Conservation (phyloP, 2,113 vertebrate species). For the Perognathus longimembris region DNA sequence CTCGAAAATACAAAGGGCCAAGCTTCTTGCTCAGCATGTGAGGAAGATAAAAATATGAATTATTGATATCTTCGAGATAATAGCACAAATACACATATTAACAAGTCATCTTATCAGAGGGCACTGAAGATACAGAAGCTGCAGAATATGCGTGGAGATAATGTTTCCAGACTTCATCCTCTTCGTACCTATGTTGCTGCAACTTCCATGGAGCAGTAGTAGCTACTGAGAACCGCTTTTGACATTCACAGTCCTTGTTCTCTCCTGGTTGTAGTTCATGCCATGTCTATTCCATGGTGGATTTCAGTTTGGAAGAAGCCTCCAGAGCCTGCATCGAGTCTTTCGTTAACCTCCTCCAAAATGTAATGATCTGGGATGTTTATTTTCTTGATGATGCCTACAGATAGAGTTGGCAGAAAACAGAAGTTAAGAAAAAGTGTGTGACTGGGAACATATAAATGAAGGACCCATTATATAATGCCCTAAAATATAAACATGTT, state of each 20-base stretch:
- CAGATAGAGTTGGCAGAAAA: conserved; percentile 62
- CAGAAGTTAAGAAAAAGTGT: conserved; percentile 19
- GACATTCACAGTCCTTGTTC: not conserved
- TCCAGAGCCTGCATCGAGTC: conserved; percentile 67
- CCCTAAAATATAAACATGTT: not conserved
- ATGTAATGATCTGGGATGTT: conserved; percentile 80
- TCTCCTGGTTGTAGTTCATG: conserved; percentile 19
- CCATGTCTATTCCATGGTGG: conserved; percentile 30
- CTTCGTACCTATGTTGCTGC: not conserved
- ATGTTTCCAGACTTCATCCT: not conserved
- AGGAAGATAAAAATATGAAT: not conserved
- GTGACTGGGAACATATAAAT: not conserved
- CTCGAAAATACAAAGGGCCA: not conserved
- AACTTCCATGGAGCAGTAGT: not conserved
- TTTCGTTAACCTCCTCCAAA: conserved; percentile 83
- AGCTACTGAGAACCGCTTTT: not conserved
- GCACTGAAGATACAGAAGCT: not conserved
- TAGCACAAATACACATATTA: not conserved
- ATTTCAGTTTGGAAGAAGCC: conserved; percentile 71
- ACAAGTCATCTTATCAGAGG: not conserved
- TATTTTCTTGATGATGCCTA: conserved; percentile 76
- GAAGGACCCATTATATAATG: not conserved
- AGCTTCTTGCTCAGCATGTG: not conserved
- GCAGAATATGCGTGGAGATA: not conserved
- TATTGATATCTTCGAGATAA: conserved; percentile 1